Conservation (phyloP, 2,113 vertebrate genomes). For the Sceloporus undulatus region DNA sequence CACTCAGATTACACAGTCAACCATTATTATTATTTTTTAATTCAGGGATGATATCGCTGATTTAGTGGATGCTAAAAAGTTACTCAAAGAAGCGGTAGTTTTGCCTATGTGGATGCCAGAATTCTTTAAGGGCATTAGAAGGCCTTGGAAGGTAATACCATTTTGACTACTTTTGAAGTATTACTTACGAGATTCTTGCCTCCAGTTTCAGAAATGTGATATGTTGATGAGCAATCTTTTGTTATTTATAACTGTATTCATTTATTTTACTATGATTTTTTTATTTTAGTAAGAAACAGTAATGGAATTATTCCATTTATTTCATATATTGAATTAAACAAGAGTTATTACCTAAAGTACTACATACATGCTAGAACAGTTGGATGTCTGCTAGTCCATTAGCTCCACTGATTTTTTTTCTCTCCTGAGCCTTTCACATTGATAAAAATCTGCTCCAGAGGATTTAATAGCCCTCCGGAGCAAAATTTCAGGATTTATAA, state of each 20-base stretch:
- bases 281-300: neutral
- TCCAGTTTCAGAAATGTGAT: no score
- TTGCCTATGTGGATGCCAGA: conserved; percentile 99
- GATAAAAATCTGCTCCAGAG: no score
- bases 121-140: conserved; percentile 97
- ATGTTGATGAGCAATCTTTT: no score
- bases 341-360: neutral
- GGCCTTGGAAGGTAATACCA: conserved; percentile 94
- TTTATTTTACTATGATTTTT: no score
- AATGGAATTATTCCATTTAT: neutral
- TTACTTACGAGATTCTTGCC: neutral
- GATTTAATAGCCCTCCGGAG: no score
- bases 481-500: no score
- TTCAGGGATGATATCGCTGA: conserved; percentile 96
- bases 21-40: conserved; percentile 38
- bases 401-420: neutral
- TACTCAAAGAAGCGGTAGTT: conserved; percentile 96
- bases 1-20: neutral
- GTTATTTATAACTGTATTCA: neutral
- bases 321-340: neutral
- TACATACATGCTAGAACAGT: neutral
- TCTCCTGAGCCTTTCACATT: no score
- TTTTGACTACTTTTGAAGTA: neutral
- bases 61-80: conserved; percentile 94
- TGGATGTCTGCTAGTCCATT: no score